A percentile compares a stretch with the other conserved stretches of the same genome.
Conservation (phyloP, 1,140 invertebrate genomes). For the Bombus consobrinus region DNA sequence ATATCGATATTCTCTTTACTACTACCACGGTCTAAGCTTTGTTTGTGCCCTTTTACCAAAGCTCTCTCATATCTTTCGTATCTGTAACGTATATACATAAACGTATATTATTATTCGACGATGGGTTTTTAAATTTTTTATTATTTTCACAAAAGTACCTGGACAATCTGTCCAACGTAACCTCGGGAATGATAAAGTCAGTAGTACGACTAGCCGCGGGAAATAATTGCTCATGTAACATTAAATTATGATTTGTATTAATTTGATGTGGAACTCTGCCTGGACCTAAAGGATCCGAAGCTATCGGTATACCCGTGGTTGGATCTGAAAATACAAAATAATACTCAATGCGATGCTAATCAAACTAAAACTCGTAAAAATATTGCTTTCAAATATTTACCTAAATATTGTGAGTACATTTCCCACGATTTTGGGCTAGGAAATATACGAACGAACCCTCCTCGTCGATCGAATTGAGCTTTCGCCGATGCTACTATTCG, state of each 20-base stretch:
- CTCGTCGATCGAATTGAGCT: slow-evolving; percentile 92
- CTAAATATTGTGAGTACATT: slow-evolving; percentile 89
- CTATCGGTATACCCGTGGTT: slow-evolving; percentile 87
- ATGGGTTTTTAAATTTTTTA: neutral
- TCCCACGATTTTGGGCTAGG: slow-evolving; percentile 94
- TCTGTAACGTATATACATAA: slow-evolving; percentile 55
- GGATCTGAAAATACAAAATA: slow-evolving; percentile 84
- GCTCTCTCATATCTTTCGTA: slow-evolving; percentile 85
- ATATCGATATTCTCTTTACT: slow-evolving; percentile 80
- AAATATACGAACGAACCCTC: slow-evolving; percentile 96
- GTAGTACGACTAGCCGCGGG: slow-evolving; percentile 85
- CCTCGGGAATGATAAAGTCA: slow-evolving; percentile 81
- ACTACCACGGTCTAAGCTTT: slow-evolving; percentile 76
- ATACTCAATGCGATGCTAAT: neutral
- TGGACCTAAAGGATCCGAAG: slow-evolving; percentile 84
- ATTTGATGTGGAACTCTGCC: slow-evolving; percentile 83
- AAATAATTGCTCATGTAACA: slow-evolving; percentile 90
- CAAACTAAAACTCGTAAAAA: neutral
- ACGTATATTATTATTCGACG: neutral
- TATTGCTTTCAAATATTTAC: slow-evolving; percentile 76
- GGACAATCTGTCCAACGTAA: slow-evolving; percentile 78
- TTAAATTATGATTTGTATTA: slow-evolving; percentile 91
- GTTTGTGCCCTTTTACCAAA: slow-evolving; percentile 84
- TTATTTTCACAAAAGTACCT: slow-evolving; percentile 67
- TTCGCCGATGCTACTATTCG: slow-evolving; percentile 89